Evolutionary conservation across 1,140 invertebrate species (phyloP), one percentile per base, ranked within the genome.

Genomic region (Ceratina japonica): DNA sequence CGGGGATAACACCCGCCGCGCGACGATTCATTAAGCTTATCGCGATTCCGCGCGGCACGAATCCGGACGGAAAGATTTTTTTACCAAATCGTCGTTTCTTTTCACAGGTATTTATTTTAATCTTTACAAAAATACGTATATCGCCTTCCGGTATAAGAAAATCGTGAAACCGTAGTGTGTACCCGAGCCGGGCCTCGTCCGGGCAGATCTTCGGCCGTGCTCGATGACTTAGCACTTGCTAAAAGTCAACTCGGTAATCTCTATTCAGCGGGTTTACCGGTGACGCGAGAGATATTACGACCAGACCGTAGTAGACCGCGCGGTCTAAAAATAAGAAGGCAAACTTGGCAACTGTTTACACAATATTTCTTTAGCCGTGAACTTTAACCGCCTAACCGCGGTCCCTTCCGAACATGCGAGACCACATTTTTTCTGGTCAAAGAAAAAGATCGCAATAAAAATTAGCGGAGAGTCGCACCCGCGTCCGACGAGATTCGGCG

Each of bases 21-120:
- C 37, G 37, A 77, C 54, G 51, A 77, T 77, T 77, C 66, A 77
- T 77, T 77, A 77, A 62, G 15, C 16, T 71, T 77, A 77, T 77
- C 75, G 27, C 15, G 75, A 76, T 70, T n/a, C 1, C 58, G 37
- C 22, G 10, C 49, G 18, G n/a, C 52, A 69, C 64, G 73, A 49
- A 66, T 61, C 49, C 37, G 37, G 37, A 10, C 37, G 37, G 37
- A 44, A 44, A 44, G 3, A 44, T 44, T 44, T 44, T 31, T 44
- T 44, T 44, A 44, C 37, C 0, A 44, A 10, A 44, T 44, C 37
- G 2, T 44, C 37, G 10, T 44, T 44, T 44, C 37, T 44, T 44
- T 44, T 44, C 37, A 10, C 37, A 44, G 37, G 37, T 44, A 7
- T 10, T 44, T 10, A 44, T 44, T 44, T 10, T 31, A 31, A 2